Conservation (phyloP, 2,888 invertebrate genomes). For the Heteropelma amictum region DNA sequence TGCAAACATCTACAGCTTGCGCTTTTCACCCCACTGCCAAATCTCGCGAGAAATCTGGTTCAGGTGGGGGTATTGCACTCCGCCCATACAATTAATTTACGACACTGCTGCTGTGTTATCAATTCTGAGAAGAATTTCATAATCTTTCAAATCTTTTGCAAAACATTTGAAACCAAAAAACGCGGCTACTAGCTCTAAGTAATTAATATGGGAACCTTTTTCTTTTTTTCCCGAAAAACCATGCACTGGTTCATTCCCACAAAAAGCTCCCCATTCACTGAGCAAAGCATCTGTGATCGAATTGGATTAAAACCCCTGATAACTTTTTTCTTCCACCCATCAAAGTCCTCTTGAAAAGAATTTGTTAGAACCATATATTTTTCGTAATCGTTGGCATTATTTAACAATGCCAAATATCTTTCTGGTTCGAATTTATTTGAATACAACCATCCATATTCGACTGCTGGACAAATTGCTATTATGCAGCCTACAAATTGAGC, state of each 20-base stretch:
- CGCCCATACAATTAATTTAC: background rate
- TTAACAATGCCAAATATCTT: background rate
- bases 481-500: background rate
- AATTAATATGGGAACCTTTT: background rate
- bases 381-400: background rate
- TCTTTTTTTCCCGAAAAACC: too few relatives aligned
- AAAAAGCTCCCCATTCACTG: background rate
- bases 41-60: background rate
- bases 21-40: background rate
- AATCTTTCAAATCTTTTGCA: background rate
- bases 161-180: conserved; percentile 5
- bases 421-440: background rate
- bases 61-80: background rate
- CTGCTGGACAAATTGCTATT: background rate
- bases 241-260: too few relatives aligned
- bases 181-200: background rate
- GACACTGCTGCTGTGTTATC: background rate
- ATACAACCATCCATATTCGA: background rate
- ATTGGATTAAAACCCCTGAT: background rate
- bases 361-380: background rate
- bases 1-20: background rate
- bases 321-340: background rate
- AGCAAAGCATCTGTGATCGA: background rate
- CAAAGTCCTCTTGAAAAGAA: background rate
- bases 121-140: background rate